Base-by-base conservation (phyloP, 1,140 invertebrate genomes). In the Whitmania pigra region DNA sequence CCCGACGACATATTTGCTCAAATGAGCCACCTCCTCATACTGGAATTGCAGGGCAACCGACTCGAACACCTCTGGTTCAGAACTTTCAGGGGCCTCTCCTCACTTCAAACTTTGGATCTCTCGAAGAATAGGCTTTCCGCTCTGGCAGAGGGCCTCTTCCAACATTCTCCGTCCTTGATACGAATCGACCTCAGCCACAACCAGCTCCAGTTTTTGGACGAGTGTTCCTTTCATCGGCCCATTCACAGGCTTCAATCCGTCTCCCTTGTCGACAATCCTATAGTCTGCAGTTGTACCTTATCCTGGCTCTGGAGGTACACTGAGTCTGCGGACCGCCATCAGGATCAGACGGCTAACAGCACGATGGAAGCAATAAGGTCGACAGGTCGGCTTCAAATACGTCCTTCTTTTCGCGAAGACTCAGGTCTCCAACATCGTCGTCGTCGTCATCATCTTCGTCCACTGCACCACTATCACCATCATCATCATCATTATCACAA, bases 1-100 rank as follows among this genome's bases (percentile, higher is more conserved):
- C 87, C 87, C 74, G 88, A 90, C 71, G 84, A 85, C 18, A 87
- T 89, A 0, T 90, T 90, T 77, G 85, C 84, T 68, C 85, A 88
- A 72, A 82, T 89, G 75, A 82, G 81, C 3, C 83, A 85, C 49
- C 80, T 90, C 6, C 82, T 86, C 20, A 87, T 88, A 75, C 81
- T 91, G 63, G 87, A 88, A 71, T 80, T 91, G 74, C 86, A 86
- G 71, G 84, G 85, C 73, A 91, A 91, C 79, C 86, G 87, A 74
- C 86, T 91, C 71, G 27, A 69, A 17, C 31, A 53, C 18, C 20
- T 74, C 36, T 74, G 73, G 73, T 22, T 36, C 11, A n/a, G 40
- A 49, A 74, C 70, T 25, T 68, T 74, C 67, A 40, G 60, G n/a
- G 63, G 63, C 25, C 70, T 74, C 17, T 22, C 40, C 15, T 36